These are phyloP conservation scores for Drosophila niveifrons DNA, from an alignment of 2,888 invertebrate species.

Conservation along the genomic window DNA sequence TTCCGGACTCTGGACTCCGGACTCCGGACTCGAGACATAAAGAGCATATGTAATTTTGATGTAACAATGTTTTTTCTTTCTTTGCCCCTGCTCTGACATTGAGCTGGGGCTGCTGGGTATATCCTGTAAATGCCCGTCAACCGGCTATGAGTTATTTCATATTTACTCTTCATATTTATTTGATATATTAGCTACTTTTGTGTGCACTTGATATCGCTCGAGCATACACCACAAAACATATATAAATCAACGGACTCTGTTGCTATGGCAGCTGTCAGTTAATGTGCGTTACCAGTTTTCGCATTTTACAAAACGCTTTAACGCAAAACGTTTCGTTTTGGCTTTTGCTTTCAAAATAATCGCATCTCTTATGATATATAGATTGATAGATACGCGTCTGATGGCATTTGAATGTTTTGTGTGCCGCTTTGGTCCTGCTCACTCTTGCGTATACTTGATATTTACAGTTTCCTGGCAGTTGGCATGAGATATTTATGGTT, in stretches of 20 bases:
- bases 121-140: constrained; percentile 10
- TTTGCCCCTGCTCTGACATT: constrained; percentile 1
- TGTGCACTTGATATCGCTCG: constrained; percentile 28
- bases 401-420: constrained; percentile 27
- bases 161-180: constrained; percentile 55
- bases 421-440: constrained; percentile 5
- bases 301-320: constrained; percentile 25
- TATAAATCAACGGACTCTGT: constrained; percentile 55
- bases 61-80: not conserved
- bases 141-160: constrained; percentile 29
- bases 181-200: constrained; percentile 57
- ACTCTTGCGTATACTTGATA: constrained; percentile 39
- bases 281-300: constrained; percentile 8
- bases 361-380: constrained; percentile 29
- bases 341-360: not conserved
- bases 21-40: constrained; percentile 14
- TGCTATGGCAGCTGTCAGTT: constrained; percentile 53
- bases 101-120: constrained; percentile 8
- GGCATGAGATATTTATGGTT: constrained; percentile 22
- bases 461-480: constrained; percentile 9
- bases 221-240: constrained; percentile 27
- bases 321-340: not conserved
- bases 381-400: constrained; percentile 30
- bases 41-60: constrained; percentile 23
- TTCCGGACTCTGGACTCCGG: constrained; percentile 6